phyloP scores from a whole-genome alignment of 2,888 invertebrate genomes.

The Calliopum simillimum region DNA sequence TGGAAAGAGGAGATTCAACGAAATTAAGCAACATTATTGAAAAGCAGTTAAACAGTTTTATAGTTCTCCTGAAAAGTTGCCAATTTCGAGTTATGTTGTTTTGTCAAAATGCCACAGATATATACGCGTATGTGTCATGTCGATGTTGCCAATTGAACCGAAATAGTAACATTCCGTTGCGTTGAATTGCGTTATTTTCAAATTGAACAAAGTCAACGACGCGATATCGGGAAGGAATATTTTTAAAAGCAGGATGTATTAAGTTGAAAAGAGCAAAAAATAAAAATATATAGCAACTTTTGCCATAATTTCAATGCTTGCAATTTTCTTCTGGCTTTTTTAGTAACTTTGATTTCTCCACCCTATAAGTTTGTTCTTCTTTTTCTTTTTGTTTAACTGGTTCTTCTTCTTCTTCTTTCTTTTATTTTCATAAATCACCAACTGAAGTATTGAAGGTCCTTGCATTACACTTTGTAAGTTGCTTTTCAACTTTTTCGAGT shows the following conservation, averaged over 20 bases:
- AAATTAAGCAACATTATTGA: too few species aligned
- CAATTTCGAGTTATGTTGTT: too few species aligned
- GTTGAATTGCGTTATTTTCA: background rate
- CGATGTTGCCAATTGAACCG: too few species aligned
- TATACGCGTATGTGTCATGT: too few species aligned
- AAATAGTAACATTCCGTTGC: too few species aligned
- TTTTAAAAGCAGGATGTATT: too few species aligned
- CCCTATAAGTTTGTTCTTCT: too few species aligned
- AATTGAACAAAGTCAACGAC: background rate
- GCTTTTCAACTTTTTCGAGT: conserved; percentile 20
- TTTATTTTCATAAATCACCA: background rate
- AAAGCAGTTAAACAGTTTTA: too few species aligned
- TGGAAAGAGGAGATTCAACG: too few species aligned
- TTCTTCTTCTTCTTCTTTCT: background rate
- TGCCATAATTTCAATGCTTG: background rate
- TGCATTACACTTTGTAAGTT: background rate
- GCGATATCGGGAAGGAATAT: background rate
- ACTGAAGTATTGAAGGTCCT: background rate
- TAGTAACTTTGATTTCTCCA: too few species aligned
- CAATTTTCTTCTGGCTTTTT: background rate
- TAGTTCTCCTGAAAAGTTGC: too few species aligned
- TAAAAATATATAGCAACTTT: background rate
- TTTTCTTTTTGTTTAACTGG: background rate
- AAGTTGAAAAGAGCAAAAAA: background rate
- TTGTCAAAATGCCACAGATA: too few species aligned